Conservation (phyloP, 2,888 invertebrate genomes). For the Tetranychus truncatus region DNA sequence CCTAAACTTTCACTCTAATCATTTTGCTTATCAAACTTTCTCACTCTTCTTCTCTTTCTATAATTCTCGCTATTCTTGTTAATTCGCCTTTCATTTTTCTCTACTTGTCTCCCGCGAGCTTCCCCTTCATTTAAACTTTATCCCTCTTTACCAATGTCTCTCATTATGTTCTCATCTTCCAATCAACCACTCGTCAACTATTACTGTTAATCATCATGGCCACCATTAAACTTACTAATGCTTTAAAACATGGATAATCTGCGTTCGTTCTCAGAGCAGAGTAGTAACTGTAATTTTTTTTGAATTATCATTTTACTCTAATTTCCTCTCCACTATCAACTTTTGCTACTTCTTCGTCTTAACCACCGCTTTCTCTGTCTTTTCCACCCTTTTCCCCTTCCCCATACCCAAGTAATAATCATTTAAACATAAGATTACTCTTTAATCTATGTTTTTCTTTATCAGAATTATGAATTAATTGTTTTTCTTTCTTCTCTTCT, state of each 20-base stretch:
- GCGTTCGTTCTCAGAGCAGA: neutral
- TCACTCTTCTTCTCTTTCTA: neutral
- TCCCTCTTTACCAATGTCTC: neutral
- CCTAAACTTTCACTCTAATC: neutral
- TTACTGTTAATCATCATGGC: neutral
- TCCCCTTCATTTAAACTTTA: neutral
- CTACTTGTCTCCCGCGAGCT: neutral
- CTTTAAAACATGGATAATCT: neutral
- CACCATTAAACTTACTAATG: neutral
- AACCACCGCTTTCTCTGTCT: no score
- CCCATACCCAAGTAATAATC: no score
- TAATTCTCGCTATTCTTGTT: neutral
- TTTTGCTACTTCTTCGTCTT: no score
- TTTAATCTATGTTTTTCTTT: neutral
- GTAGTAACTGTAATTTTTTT: neutral
- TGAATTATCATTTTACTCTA: neutral
- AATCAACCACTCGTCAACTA: neutral
- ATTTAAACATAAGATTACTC: neutral
- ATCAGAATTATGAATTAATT: neutral
- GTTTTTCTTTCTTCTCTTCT: neutral
- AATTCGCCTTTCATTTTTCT: neutral
- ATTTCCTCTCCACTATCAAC: neutral
- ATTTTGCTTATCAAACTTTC: neutral
- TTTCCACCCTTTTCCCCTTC: no score
- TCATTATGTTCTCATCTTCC: neutral